Evolutionary conservation across 2,888 invertebrate genomes (phyloP), one percentile per base, ranked within the genome.

Genomic region (Syritta pipiens): DNA sequence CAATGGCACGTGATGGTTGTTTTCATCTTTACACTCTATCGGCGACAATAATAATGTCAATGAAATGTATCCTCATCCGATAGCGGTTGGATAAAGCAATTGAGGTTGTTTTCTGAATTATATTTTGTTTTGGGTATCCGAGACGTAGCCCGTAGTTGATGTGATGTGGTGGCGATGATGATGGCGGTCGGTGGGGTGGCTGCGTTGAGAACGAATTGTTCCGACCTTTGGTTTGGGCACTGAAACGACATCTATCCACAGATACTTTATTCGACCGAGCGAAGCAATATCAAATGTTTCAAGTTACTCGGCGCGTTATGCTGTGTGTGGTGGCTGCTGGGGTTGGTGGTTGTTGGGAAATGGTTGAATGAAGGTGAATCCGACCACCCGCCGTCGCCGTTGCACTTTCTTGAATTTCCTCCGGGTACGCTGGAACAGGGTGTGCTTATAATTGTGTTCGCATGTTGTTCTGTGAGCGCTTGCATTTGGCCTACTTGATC

Each of bases 31-130:
- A 67, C 59, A 60, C 55, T 67, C 60, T 65, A 60, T 59, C 65
- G 60, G 48, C 63, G 65, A 28, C 77, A 77, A 48, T 48, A 72
- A 77, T 71, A 71, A 60, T 55, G 65, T 55, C 71, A 77, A 32
- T 77, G 65, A 72, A 72, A 77, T 76, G 49, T 72, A 72, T 71
- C 71, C 71, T 53, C 76, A 71, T 71, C 71, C 30, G 71, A 63
- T 59, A 59, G 51, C 53, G 55, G 62, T 44, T 30, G 28, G 51
- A 69, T 63, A 20, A 53, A 71, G 40, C 76, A 65, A 59, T 71
- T 65, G 76, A 77, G 30, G 49, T 71, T 76, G 57, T 59, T 75
- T 62, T 49, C 14, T 57, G 24, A 57, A 71, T 62, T 76, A 62
- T 44, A 62, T 69, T 55, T 55, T 35, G 42, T 42, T 62, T 30